These are phyloP conservation scores for Trachymyrmex septentrionalis DNA, from an alignment of 1,140 invertebrate genomes.

Conservation along the genomic window DNA sequence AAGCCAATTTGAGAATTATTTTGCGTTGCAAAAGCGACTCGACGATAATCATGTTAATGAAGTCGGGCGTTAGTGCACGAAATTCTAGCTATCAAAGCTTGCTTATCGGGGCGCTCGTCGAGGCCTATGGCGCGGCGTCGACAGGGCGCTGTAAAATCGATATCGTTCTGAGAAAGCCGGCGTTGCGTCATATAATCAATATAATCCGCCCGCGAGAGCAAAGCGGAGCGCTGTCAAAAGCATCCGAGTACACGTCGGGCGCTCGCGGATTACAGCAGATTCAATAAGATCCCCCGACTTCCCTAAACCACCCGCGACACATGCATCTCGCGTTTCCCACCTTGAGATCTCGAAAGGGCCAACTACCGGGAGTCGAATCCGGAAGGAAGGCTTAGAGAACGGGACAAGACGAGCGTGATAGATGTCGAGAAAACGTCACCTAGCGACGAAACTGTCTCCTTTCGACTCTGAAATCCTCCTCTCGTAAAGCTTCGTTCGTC, in stretches of 20 bases:
- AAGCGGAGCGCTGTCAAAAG: slow-evolving; percentile 48
- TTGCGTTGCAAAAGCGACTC: neutral
- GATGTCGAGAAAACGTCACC: slow-evolving; percentile 43
- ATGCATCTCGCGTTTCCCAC: slow-evolving; percentile 47
- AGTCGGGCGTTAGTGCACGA: neutral
- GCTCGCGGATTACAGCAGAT: slow-evolving; percentile 47
- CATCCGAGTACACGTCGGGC: slow-evolving; percentile 49
- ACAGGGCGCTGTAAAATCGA: slow-evolving; percentile 53
- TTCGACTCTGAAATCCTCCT: slow-evolving; percentile 27
- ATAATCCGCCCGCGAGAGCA: slow-evolving; percentile 19
- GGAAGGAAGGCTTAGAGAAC: neutral
- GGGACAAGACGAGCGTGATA: slow-evolving; percentile 6
- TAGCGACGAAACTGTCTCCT: neutral
- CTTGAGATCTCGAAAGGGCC: slow-evolving; percentile 45
- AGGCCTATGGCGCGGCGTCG: neutral
- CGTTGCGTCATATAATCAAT: slow-evolving; percentile 61
- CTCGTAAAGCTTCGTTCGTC: neutral
- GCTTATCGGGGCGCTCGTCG: slow-evolving; percentile 29
- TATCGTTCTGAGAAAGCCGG: slow-evolving; percentile 43
- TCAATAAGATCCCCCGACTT: slow-evolving; percentile 53
- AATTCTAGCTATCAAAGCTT: slow-evolving; percentile 3
- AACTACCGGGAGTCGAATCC: slow-evolving; percentile 37
- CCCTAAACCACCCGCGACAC: slow-evolving; percentile 27
- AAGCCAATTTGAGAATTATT: neutral
- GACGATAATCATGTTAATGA: neutral